Conservation (phyloP, 2,797 vertebrate genomes). For the Micromesistius poutassou region DNA sequence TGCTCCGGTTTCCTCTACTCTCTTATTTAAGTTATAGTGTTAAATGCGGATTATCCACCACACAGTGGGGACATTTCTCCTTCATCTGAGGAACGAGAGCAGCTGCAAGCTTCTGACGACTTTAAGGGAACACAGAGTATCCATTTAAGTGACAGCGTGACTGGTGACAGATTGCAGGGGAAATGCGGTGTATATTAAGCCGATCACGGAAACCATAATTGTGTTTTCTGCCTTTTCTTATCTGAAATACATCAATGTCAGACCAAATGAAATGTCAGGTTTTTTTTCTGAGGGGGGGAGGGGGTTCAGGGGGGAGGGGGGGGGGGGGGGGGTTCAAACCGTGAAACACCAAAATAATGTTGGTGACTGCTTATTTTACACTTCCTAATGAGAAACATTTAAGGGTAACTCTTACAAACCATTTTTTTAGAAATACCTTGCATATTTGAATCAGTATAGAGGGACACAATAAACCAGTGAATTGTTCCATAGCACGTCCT, state of each 20-base stretch:
- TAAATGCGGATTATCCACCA: no score
- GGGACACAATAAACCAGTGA: constrained; percentile 42
- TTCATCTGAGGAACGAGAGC: neutral
- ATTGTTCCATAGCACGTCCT: constrained; percentile 38
- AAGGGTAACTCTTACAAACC: constrained; percentile 57
- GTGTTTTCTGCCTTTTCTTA: constrained; percentile 6
- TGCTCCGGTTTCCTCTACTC: no score
- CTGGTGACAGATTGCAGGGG: neutral
- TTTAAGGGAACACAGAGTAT: neutral
- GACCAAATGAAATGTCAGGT: neutral
- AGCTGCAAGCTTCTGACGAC: neutral
- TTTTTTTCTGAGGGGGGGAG: neutral
- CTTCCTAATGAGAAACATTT: constrained; percentile 47
- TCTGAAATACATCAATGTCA: constrained; percentile 4
- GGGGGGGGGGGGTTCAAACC: neutral
- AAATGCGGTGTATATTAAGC: neutral
- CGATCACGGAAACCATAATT: neutral
- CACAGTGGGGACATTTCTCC: neutral
- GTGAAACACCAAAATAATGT: constrained; percentile 21
- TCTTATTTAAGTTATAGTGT: no score
- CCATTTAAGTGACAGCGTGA: neutral
- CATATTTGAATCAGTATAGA: constrained; percentile 61
- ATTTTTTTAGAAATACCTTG: constrained; percentile 53
- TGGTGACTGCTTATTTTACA: constrained; percentile 21
- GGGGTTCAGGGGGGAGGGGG: neutral